A percentile compares a stretch with the other conserved stretches of the same genome.
phyloP scores from a whole-genome alignment of 2,113 vertebrate genomes.

The Burhinus oedicnemus region DNA sequence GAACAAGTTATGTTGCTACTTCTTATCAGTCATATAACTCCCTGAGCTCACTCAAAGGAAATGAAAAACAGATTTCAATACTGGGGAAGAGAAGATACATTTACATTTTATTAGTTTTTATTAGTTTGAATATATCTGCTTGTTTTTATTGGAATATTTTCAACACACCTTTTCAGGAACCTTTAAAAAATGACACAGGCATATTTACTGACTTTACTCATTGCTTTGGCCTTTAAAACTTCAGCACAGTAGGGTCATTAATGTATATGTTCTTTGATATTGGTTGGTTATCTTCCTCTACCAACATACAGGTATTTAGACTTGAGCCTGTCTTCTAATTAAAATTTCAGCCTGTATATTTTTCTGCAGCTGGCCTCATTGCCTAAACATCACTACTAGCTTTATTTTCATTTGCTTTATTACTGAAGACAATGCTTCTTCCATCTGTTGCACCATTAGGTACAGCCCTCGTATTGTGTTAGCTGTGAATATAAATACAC shows the following conservation, averaged over 20 bases:
- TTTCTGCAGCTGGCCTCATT: background rate
- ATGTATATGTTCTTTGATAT: background rate
- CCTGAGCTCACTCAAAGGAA: conserved; percentile 21
- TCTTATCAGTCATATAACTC: background rate
- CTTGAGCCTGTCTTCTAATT: background rate
- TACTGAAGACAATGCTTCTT: background rate
- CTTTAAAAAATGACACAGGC: background rate
- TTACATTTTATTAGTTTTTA: background rate
- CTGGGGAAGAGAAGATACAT: background rate
- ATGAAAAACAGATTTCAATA: conserved; percentile 29
- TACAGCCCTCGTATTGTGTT: background rate
- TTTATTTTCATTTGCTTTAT: background rate
- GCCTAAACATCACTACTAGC: background rate
- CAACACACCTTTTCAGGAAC: background rate
- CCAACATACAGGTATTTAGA: background rate
- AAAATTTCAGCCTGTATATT: background rate
- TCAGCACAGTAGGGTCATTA: background rate
- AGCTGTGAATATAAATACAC: background rate
- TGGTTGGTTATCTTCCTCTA: background rate
- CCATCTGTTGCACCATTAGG: background rate
- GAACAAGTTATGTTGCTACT: background rate
- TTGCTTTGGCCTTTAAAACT: background rate
- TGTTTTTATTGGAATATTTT: background rate
- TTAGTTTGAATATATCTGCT: background rate
- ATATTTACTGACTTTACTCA: background rate